These are phyloP conservation scores for Ferdinandea cuprea DNA, from an alignment of 2,888 invertebrate genomes.

Conservation along the genomic window DNA sequence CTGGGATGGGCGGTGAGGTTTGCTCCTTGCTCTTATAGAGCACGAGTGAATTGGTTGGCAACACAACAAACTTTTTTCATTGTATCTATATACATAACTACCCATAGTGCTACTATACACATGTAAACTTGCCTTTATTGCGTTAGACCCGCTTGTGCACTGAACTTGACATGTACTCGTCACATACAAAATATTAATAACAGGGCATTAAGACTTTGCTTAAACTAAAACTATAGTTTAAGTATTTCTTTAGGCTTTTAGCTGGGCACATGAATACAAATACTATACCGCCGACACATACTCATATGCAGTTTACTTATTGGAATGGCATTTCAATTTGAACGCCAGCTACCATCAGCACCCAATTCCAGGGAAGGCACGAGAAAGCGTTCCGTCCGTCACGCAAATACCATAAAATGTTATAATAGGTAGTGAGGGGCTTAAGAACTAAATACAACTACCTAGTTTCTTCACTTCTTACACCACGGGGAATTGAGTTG, in stretches of 20 bases:
- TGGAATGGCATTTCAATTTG: conserved; percentile 47
- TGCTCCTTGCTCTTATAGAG: not conserved
- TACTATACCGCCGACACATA: too few species aligned
- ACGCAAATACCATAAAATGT: conserved; percentile 70
- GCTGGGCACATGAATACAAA: not conserved
- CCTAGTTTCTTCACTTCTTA: conserved; percentile 12
- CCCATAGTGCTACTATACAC: not conserved
- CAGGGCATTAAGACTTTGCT: conserved; percentile 52
- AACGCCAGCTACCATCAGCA: not conserved
- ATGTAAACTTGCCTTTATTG: conserved; percentile 29
- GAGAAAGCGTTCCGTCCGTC: conserved; percentile 42
- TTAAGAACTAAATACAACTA: conserved; percentile 23
- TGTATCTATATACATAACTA: not conserved
- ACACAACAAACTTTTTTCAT: conserved; percentile 2
- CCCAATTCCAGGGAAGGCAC: conserved; percentile 11
- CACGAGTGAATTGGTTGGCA: conserved; percentile 35
- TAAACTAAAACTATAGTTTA: conserved; percentile 1
- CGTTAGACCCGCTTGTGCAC: conserved; percentile 21
- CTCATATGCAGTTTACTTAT: too few species aligned
- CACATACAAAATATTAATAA: conserved; percentile 46
- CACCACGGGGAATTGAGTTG: conserved; percentile 24
- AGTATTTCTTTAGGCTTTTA: conserved; percentile 18
- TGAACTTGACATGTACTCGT: conserved; percentile 67
- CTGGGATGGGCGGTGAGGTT: too few species aligned
- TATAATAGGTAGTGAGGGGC: conserved; percentile 43